Percentiles rank a stretch among this genome's conserved stretches.
These are phyloP conservation scores for Drosophila subsilvestris DNA, from an alignment of 2,888 invertebrate species.

Conservation along the genomic window DNA sequence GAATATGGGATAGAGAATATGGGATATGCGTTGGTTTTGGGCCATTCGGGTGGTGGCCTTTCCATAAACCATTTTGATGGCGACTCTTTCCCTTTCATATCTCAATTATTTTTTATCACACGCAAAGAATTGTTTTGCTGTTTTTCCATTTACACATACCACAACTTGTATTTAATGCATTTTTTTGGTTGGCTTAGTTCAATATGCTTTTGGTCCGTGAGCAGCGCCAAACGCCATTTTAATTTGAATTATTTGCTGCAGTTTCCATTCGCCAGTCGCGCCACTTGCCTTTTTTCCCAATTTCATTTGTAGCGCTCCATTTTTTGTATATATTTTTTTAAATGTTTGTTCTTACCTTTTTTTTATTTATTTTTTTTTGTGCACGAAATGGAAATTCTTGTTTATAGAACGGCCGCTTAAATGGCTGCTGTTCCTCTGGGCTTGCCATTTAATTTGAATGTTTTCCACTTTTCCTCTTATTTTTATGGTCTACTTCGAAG, in stretches of 20 bases:
- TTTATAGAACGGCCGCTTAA: neutral
- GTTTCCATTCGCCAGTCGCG: conserved; percentile 30
- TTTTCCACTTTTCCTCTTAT: neutral
- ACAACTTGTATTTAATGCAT: conserved; percentile 26
- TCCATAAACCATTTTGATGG: neutral
- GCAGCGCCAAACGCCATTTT: conserved; percentile 48
- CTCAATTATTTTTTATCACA: conserved; percentile 13
- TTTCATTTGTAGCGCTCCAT: neutral
- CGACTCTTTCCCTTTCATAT: neutral
- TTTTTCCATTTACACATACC: conserved; percentile 7
- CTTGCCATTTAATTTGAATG: neutral
- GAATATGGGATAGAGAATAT: too few relatives aligned
- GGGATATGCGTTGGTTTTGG: neutral
- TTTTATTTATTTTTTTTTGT: neutral
- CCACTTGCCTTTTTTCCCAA: neutral
- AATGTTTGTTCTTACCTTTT: too few relatives aligned
- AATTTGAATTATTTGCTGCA: conserved; percentile 59
- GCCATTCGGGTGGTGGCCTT: neutral
- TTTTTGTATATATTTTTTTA: neutral
- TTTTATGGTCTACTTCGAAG: neutral
- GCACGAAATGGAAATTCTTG: neutral
- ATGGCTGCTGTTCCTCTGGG: neutral
- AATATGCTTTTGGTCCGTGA: conserved; percentile 32
- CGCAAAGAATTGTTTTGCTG: neutral
- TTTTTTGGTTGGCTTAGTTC: conserved; percentile 27